A percentile compares a stretch with the other conserved stretches of the same genome.
Evolutionary conservation across 2,797 vertebrate species (phyloP).

Genomic region (Takifugu rubripes): DNA sequence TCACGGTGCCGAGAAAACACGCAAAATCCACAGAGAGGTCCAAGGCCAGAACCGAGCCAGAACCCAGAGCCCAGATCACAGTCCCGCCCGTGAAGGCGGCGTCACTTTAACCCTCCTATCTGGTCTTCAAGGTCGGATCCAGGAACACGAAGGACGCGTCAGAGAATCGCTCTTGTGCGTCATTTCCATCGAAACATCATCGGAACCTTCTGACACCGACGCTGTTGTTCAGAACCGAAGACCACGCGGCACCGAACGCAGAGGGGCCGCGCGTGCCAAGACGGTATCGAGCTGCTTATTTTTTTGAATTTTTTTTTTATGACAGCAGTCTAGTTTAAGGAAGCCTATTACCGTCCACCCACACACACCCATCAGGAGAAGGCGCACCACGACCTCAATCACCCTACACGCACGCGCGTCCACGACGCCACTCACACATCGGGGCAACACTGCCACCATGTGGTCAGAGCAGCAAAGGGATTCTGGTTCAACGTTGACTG

Average conservation of each 20-base stretch:
- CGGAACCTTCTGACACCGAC: no score
- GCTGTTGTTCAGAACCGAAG: conserved; percentile 18
- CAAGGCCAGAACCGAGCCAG: no score
- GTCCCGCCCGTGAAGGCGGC: neutral
- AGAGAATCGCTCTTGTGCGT: no score
- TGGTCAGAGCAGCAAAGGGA: conserved; percentile 16
- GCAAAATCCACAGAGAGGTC: no score
- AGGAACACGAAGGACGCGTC: no score
- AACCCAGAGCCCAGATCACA: no score
- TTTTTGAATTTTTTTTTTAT: conserved; percentile 26
- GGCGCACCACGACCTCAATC: conserved; percentile 67
- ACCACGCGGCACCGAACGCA: conserved; percentile 13
- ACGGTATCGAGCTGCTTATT: conserved; percentile 8
- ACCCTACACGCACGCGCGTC: conserved; percentile 45
- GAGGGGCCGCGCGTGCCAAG: conserved; percentile 46
- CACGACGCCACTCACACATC: neutral
- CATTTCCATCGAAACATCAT: no score
- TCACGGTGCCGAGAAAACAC: no score
- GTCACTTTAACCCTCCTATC: no score
- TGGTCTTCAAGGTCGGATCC: no score
- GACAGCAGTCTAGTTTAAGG: conserved; percentile 66
- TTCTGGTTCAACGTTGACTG: no score
- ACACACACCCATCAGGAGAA: conserved; percentile 67
- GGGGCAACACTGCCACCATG: conserved; percentile 59
- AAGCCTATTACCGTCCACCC: conserved; percentile 70